A percentile compares a stretch with the other conserved stretches of the same genome.
These are phyloP conservation scores for Casuarius casuarius DNA, from an alignment of 2,113 vertebrate genomes.

Conservation along the genomic window DNA sequence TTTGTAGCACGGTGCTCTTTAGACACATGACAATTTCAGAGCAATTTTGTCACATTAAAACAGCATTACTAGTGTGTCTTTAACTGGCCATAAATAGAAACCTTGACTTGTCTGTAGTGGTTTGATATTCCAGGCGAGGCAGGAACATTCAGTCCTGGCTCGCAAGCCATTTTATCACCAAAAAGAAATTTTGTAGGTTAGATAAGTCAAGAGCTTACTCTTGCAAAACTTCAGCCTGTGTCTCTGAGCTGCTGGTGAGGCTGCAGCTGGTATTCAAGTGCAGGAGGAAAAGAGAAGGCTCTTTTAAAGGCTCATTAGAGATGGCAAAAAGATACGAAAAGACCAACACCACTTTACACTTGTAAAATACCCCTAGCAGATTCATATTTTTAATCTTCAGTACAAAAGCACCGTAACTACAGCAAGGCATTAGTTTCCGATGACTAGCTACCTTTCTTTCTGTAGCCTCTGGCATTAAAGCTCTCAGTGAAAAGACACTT, in stretches of 20 bases:
- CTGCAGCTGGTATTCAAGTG: slow-evolving; percentile 6
- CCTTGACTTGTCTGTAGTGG: not conserved
- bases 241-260: not conserved
- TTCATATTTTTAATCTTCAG: slow-evolving; percentile 60
- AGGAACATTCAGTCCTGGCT: slow-evolving; percentile 1
- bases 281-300: slow-evolving; percentile 17
- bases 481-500: slow-evolving; percentile 54
- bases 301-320: slow-evolving; percentile 41
- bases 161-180: slow-evolving; percentile 17
- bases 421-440: slow-evolving; percentile 40
- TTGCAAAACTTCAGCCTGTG: slow-evolving; percentile 22
- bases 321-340: slow-evolving; percentile 55
- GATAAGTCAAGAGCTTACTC: slow-evolving; percentile 43
- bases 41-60: slow-evolving; percentile 51
- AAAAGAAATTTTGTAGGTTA: slow-evolving; percentile 13
- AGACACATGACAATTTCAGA: slow-evolving; percentile 51
- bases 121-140: slow-evolving; percentile 12
- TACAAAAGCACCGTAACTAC: slow-evolving; percentile 54
- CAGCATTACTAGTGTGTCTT: slow-evolving; percentile 2
- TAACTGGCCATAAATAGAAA: slow-evolving; percentile 40
- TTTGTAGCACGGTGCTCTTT: slow-evolving; percentile 5
- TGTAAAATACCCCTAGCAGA: slow-evolving; percentile 60
- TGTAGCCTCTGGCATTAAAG: slow-evolving; percentile 72
- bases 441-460: slow-evolving; percentile 27
- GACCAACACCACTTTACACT: slow-evolving; percentile 49